phyloP scores from a whole-genome alignment of 1,140 invertebrate genomes.

The Bombus pyrosoma region DNA sequence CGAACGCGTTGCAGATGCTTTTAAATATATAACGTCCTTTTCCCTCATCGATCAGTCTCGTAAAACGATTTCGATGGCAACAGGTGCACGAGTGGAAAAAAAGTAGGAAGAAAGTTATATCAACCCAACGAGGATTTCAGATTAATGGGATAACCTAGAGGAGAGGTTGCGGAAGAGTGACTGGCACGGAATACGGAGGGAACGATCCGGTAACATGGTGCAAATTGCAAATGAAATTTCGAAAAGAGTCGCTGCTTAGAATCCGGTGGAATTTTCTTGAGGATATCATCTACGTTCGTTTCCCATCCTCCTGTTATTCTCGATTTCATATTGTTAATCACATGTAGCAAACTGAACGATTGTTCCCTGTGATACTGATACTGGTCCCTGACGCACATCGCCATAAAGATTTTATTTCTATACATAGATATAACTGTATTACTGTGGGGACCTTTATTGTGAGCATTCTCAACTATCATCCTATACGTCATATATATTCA shows the following conservation, averaged over 20 bases:
- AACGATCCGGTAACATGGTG: slow-evolving; percentile 4
- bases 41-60: slow-evolving; percentile 48
- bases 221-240: slow-evolving; percentile 45
- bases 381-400: neutral
- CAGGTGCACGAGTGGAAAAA: slow-evolving; percentile 54
- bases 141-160: slow-evolving; percentile 58
- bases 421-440: neutral
- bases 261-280: neutral
- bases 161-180: slow-evolving; percentile 35
- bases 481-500: no score
- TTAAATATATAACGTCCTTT: slow-evolving; percentile 61
- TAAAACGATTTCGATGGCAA: slow-evolving; percentile 58
- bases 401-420: neutral
- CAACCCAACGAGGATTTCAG: slow-evolving; percentile 59
- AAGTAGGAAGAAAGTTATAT: slow-evolving; percentile 29
- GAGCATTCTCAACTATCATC: neutral
- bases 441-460: no score
- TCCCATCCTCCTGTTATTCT: neutral
- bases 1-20: neutral
- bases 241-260: neutral
- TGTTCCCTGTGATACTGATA: no score
- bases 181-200: slow-evolving; percentile 14
- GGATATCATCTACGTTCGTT: no score
- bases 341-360: no score
- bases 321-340: neutral